Percentiles rank a stretch among this genome's conserved stretches.
Conservation (phyloP, 1,140 invertebrate genomes). For the Tenebrio molitor region DNA sequence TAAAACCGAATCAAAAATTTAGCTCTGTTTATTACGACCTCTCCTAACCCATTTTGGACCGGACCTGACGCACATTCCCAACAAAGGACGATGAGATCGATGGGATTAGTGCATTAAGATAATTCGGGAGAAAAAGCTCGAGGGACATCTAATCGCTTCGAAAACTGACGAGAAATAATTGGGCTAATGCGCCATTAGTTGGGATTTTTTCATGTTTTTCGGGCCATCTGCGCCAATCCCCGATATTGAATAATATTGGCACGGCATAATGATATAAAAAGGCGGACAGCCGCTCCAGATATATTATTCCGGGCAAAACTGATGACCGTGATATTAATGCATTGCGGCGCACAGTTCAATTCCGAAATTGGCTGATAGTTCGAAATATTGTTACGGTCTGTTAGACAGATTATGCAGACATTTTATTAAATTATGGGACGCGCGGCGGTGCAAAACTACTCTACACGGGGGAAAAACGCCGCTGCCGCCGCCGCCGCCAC, state of each 20-base stretch:
- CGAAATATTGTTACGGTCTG: slow-evolving; percentile 52
- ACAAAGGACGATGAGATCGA: no score
- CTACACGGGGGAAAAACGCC: no score
- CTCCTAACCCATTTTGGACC: slow-evolving; percentile 1
- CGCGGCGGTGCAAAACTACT: slow-evolving; percentile 20
- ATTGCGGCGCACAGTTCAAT: slow-evolving; percentile 49
- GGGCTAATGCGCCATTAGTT: slow-evolving; percentile 34
- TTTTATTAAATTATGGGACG: slow-evolving; percentile 55
- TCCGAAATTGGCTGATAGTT: slow-evolving; percentile 54
- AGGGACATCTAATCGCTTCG: background rate
- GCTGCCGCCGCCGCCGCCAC: no score
- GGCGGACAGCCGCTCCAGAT: background rate
- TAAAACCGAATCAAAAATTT: slow-evolving; percentile 35
- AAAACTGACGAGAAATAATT: slow-evolving; percentile 27
- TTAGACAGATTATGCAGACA: slow-evolving; percentile 54
- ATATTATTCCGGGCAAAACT: slow-evolving; percentile 37
- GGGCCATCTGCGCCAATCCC: slow-evolving; percentile 27
- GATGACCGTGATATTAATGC: slow-evolving; percentile 52
- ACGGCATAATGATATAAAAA: slow-evolving; percentile 34
- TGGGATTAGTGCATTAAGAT: no score
- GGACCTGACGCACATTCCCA: background rate
- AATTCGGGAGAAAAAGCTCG: background rate
- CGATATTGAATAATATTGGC: slow-evolving; percentile 35
- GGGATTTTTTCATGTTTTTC: slow-evolving; percentile 29
- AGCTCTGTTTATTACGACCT: background rate